Evolutionary conservation across 2,888 invertebrate species (phyloP).

Genomic region (Coenonympha glycerion): DNA sequence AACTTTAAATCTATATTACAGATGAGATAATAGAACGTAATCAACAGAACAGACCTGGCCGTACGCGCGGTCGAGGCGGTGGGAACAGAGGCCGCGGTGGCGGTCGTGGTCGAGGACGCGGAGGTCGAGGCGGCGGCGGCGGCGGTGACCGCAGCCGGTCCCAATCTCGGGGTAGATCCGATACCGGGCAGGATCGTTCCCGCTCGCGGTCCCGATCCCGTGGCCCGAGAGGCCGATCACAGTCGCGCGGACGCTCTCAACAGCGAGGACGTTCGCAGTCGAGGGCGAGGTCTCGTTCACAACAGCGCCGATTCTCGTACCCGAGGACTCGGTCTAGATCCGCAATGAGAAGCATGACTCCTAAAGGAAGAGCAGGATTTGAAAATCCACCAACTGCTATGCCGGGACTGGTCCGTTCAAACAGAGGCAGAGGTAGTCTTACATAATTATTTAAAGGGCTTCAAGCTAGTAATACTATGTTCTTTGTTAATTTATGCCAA

Average conservation of each 20-base stretch:
- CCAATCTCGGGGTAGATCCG: conserved; percentile 24
- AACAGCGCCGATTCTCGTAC: conserved; percentile 40
- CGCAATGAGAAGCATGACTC: conserved; percentile 53
- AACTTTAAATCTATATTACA: conserved; percentile 28
- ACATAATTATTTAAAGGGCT: too few species aligned
- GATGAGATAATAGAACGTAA: conserved; percentile 65
- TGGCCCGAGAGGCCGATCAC: conserved; percentile 22
- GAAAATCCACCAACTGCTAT: conserved; percentile 35
- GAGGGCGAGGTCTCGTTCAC: conserved; percentile 33
- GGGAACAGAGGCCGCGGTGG: conserved; percentile 36
- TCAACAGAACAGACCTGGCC: conserved; percentile 51
- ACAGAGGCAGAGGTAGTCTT: conserved; percentile 45
- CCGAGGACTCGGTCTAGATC: conserved; percentile 56
- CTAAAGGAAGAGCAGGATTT: conserved; percentile 61
- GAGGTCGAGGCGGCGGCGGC: conserved; percentile 32
- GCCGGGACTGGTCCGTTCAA: conserved; percentile 47
- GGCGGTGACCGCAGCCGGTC: conserved; percentile 44
- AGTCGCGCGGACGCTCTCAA: conserved; percentile 33
- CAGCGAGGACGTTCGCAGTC: conserved; percentile 42
- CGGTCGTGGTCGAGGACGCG: conserved; percentile 39
- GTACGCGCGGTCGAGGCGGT: conserved; percentile 56
- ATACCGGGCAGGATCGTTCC: conserved; percentile 30
- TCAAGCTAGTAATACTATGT: too few species aligned
- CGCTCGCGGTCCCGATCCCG: conserved; percentile 27
- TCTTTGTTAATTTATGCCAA: neutral